phyloP scores from a whole-genome alignment of 2,113 vertebrate species.

The Pelmatolapia mariae region DNA sequence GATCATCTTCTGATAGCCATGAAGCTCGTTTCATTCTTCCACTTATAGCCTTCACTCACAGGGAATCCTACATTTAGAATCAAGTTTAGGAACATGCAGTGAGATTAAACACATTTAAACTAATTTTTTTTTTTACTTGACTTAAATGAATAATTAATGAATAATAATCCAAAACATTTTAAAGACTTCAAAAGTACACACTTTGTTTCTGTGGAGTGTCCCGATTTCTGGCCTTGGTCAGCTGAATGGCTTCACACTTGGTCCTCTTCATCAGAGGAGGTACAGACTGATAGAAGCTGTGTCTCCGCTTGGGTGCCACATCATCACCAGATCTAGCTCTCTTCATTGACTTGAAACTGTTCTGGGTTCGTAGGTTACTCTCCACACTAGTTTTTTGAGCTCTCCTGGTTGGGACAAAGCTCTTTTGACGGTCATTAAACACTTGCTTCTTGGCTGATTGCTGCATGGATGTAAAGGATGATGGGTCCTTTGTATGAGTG shows the following conservation, averaged over 20 bases:
- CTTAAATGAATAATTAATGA: not conserved
- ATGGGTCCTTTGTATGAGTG: not conserved
- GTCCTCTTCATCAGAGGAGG: not conserved
- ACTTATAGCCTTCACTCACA: conserved; percentile 2
- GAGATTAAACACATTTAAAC: not conserved
- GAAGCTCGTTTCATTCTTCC: not conserved
- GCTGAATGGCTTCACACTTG: not conserved
- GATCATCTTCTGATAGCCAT: not conserved
- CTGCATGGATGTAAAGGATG: not conserved
- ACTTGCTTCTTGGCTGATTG: not conserved
- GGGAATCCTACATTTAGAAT: not conserved
- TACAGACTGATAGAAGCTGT: not conserved
- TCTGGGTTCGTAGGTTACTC: not conserved
- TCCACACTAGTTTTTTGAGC: not conserved
- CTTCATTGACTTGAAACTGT: not conserved
- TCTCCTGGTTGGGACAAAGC: not conserved
- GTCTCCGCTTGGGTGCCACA: not conserved
- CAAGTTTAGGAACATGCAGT: not conserved
- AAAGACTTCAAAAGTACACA: not conserved
- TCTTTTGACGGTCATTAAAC: rapidly evolving
- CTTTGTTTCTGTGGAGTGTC: not conserved
- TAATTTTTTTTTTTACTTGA: not conserved
- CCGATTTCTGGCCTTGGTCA: not conserved
- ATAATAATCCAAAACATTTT: not conserved
- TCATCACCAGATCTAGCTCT: not conserved